Percentiles rank a stretch among this genome's conserved stretches.
Evolutionary conservation across 2,888 invertebrate genomes (phyloP).

Genomic region (Ichneumon xanthorius): DNA sequence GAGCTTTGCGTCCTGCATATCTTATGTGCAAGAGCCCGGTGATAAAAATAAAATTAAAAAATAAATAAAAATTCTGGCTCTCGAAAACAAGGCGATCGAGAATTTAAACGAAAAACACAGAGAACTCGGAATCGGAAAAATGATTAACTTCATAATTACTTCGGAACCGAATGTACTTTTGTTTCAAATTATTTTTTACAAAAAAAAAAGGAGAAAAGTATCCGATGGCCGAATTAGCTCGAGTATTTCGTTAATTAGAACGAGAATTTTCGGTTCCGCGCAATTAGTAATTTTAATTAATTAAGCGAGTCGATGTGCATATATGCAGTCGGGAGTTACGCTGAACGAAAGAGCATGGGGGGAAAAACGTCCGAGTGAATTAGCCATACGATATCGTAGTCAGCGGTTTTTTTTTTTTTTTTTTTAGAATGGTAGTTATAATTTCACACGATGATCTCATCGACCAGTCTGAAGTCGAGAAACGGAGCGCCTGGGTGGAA

Average conservation of each 20-base stretch:
- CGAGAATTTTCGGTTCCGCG: slow-evolving; percentile 25
- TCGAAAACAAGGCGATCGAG: slow-evolving; percentile 30
- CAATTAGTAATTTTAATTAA: slow-evolving; percentile 41
- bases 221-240: slow-evolving; percentile 51
- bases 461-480: slow-evolving; percentile 43
- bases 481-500: slow-evolving; percentile 35
- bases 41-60: slow-evolving; percentile 12
- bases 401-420: slow-evolving; percentile 47
- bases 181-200: slow-evolving; percentile 6
- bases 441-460: slow-evolving; percentile 56
- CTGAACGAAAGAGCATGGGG: slow-evolving; percentile 17
- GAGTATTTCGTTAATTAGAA: slow-evolving; percentile 32
- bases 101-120: slow-evolving; percentile 15
- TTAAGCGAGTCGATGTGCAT: slow-evolving; percentile 9
- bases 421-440: slow-evolving; percentile 22
- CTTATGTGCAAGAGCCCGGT: slow-evolving; percentile 77
- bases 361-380: slow-evolving; percentile 37
- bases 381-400: slow-evolving; percentile 48
- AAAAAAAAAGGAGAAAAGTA: slow-evolving; percentile 20
- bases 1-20: slow-evolving; percentile 81
- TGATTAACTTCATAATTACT: background rate
- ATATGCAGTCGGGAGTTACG: background rate
- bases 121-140: background rate
- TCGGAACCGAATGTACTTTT: slow-evolving; percentile 8
- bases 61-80: slow-evolving; percentile 24